Conservation (phyloP, 2,888 invertebrate species). For the Andrena minutula region DNA sequence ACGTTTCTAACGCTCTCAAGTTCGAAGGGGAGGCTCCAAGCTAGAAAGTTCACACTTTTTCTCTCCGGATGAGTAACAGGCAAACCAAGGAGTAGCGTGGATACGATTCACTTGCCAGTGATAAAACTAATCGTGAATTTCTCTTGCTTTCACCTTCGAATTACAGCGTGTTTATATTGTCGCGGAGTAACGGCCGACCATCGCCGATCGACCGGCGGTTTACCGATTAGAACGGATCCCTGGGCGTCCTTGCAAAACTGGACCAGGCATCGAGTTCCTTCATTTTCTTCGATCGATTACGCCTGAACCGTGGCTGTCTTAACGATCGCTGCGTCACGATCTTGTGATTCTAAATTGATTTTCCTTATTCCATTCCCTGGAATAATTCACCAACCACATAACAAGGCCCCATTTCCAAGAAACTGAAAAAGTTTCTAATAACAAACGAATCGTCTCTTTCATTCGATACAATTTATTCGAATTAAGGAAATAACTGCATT, state of each 20-base stretch:
- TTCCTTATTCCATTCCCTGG: background rate
- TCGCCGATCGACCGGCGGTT: constrained; percentile 14
- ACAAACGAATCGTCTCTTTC: background rate
- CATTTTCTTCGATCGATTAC: constrained; percentile 23
- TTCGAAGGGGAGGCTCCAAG: background rate
- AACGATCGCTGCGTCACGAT: background rate
- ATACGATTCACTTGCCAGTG: constrained; percentile 14
- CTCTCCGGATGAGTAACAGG: background rate
- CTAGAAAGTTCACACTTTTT: constrained; percentile 21
- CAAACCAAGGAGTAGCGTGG: background rate
- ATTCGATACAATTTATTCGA: background rate
- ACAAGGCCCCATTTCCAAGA: background rate
- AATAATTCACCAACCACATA: background rate
- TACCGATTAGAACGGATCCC: constrained; percentile 37
- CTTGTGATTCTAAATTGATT: background rate
- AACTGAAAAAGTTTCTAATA: background rate
- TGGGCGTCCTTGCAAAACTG: constrained; percentile 46
- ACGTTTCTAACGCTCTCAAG: background rate
- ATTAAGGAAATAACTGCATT: background rate
- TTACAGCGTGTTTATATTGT: constrained; percentile 5
- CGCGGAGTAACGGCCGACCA: background rate
- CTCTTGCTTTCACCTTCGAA: constrained; percentile 62
- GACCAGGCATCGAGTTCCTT: background rate
- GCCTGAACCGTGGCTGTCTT: background rate
- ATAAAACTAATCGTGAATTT: constrained; percentile 46